Evolutionary conservation across 2,888 invertebrate genomes (phyloP), one percentile per base, ranked within the genome.

Genomic region (Acrocyrtus sp.): DNA sequence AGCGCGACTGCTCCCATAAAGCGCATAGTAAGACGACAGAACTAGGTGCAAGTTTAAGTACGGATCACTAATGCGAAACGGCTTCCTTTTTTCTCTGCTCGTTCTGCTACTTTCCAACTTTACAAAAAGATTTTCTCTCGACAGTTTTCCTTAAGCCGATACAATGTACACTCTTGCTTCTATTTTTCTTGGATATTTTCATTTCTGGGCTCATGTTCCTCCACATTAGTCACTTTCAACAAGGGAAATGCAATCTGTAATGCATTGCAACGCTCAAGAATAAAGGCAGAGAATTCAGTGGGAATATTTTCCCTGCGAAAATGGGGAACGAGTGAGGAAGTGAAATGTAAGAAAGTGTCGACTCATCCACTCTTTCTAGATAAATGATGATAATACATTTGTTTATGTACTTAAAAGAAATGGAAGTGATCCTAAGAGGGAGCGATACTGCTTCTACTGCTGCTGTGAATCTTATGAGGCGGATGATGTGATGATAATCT

Each of bases 281-380:
- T n/a, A n/a, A n/a, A n/a, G n/a, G n/a, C n/a, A n/a, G n/a, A n/a
- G n/a, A n/a, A n/a, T n/a, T n/a, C n/a, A n/a, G n/a, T n/a, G n/a
- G n/a, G n/a, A n/a, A n/a, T n/a, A n/a, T n/a, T n/a, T n/a, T n/a
- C n/a, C n/a, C n/a, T n/a, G n/a, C 45, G n/a, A 15, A n/a, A 45
- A 45, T 45, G 45, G 39, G 12, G 12, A 39, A 12, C 12, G 6
- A 6, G 12, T 45, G 45, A 45, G n/a, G 45, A 45, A 51, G 17
- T 4, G 24, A 54, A 39, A 19, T 5, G n/a, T 17, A 50, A 57
- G 51, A 57, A 63, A 65, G 34, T 21, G 72, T 62, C 47, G 48
- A 58, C 45, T 72, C 72, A 72, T 70, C 70, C 50, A 51, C 48
- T 63, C 43, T 53, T 47, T 54, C 17, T 17, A 63, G 57, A 62